Base-by-base conservation (phyloP, 2,113 vertebrate genomes). In the Ammospiza nelsoni region DNA sequence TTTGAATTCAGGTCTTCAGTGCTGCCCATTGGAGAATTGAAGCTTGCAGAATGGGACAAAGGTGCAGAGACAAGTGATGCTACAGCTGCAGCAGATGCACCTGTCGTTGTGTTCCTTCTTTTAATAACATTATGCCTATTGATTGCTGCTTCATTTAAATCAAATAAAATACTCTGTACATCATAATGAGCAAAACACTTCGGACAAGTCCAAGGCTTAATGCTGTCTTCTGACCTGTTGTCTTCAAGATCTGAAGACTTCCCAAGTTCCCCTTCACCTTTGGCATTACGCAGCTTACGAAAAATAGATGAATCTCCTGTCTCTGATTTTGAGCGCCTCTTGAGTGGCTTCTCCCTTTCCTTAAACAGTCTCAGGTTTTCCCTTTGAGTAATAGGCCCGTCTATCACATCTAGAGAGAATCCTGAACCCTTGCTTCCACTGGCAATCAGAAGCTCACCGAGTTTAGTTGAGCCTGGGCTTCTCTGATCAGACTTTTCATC, bases 271-370 rank as follows among this genome's bases (percentile, higher is more conserved):
- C 97, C 98, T 87, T 99, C 99, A 39, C 98, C 98, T 95, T 99
- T 98, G 84, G 98, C 98, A 89, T 98, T 99, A 73, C 99, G 98
- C 92, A 99, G 97, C 84, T 99, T 99, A 59, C 99, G 98, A 92
- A 99, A 99, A 97, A 99, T 99, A 69, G 99, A 99, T 12, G 99
- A 99, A 43, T 99, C 99, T 55, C 99, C 99, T 0, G 99, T 99
- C 96, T 99, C 99, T 3, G 99, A 99, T 96, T 99, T 99, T 46
- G 99, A 99, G 29, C 99, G 98, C 82, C 99, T 98, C 97, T 99
- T 99, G 48, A 99, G 98, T 79, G 98, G 98, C 94, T 99, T 99
- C 96, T 99, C 99, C 96, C 99, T 97, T 84, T 99, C 99, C 92
- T 99, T 99, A 84, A 98, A 96, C 81, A 98, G 98, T 97, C 99